These are phyloP conservation scores for Micropterix aruncella DNA, from an alignment of 2,888 invertebrate species.

Conservation along the genomic window DNA sequence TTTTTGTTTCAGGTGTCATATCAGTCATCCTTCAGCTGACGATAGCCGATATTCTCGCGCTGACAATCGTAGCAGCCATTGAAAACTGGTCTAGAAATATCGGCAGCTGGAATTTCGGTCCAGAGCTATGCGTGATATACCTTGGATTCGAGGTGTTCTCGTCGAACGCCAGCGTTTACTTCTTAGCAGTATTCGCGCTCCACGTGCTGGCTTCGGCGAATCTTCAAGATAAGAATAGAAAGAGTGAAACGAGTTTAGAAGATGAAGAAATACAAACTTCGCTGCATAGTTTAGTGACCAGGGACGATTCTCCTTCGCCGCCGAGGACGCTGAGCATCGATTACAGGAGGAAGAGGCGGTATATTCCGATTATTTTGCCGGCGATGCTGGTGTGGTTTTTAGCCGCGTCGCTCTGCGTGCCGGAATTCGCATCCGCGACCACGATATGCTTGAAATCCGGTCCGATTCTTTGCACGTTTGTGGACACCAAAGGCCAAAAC, in stretches of 20 bases:
- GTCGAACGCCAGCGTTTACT: conserved; percentile 39
- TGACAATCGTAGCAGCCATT: conserved; percentile 28
- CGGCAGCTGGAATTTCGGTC: conserved; percentile 36
- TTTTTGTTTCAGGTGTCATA: conserved; percentile 37
- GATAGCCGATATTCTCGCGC: conserved; percentile 31
- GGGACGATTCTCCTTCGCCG: conserved; percentile 30
- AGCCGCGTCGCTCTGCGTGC: conserved; percentile 41
- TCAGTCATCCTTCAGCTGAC: conserved; percentile 38
- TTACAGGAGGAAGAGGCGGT: conserved; percentile 29
- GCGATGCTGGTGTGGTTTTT: conserved; percentile 42
- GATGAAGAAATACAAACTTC: conserved; percentile 33
- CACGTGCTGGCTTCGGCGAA: conserved; percentile 41
- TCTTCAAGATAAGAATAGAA: conserved; percentile 26
- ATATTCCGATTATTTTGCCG: conserved; percentile 36
- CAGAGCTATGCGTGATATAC: conserved; percentile 34
- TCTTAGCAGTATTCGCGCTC: conserved; percentile 39
- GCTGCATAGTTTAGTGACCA: conserved; percentile 33
- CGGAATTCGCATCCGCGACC: conserved; percentile 39
- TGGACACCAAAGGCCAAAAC: conserved; percentile 33
- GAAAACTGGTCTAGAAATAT: conserved; percentile 38
- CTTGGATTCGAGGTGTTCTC: conserved; percentile 39
- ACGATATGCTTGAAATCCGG: conserved; percentile 25
- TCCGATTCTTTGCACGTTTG: conserved; percentile 31
- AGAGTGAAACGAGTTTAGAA: conserved; percentile 21
- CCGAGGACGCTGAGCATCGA: conserved; percentile 39